These are phyloP conservation scores for Lasioglossum marginatum DNA, from an alignment of 2,888 invertebrate genomes.

Conservation along the genomic window DNA sequence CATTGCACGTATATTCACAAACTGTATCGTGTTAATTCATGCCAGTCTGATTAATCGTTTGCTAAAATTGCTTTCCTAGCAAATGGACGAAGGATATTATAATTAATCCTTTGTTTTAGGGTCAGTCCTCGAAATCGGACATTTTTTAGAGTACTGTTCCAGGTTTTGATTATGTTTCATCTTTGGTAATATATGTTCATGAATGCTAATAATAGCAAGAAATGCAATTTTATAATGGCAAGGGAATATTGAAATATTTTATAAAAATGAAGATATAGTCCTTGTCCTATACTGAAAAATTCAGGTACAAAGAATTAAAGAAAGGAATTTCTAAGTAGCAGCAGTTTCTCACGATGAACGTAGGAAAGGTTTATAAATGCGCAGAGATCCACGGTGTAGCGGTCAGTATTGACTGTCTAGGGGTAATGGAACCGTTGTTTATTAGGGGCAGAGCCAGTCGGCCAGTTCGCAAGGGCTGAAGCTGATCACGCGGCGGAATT, in stretches of 20 bases:
- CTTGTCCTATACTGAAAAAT: no score
- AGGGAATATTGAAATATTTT: not conserved
- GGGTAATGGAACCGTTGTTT: not conserved
- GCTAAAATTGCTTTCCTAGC: not conserved
- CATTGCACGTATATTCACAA: not conserved
- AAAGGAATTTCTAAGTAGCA: not conserved
- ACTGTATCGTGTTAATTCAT: not conserved
- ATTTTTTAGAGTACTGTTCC: not conserved
- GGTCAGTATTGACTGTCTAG: not conserved
- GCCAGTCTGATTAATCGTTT: not conserved
- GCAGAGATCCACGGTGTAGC: not conserved
- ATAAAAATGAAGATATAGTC: not conserved
- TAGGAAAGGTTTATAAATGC: not conserved
- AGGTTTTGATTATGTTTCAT: not conserved
- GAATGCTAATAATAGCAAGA: not conserved
- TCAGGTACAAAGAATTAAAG: not conserved
- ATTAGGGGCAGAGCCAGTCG: not conserved
- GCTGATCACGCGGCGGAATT: constrained; percentile 1
- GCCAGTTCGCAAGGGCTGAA: not conserved
- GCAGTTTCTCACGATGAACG: not conserved
- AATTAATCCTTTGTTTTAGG: not conserved
- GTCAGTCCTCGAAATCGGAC: not conserved
- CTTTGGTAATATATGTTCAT: not conserved
- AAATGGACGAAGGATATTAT: not conserved
- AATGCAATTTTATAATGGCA: not conserved